Evolutionary conservation across 2,797 vertebrate genomes (phyloP), one percentile per base, ranked within the genome.

Genomic region (Pristis pectinata): DNA sequence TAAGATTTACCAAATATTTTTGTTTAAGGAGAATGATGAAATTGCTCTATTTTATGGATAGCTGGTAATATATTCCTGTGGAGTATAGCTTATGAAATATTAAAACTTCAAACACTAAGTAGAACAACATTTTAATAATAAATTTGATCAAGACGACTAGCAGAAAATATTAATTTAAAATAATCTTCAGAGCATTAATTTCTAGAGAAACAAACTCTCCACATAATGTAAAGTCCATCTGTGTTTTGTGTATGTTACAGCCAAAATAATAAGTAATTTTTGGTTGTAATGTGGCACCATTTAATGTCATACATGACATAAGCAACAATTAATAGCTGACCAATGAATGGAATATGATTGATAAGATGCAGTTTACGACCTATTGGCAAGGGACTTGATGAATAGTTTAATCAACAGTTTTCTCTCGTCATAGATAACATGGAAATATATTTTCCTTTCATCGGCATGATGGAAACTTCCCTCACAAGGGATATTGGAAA

Each of bases 11-110:
- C 53, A 56, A 13, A 15, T 34, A 56, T 27, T 15, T 10, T 91
- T 64, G 85, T 37, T 91, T 22, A 61, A 34, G 3, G 7, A 91
- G 61, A 91, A 67, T 61, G 37, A 67, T n/a, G n/a, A 41, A 67
- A 64, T 80, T 27, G 80, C 85, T 59, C 85, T n/a, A 59, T 59
- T 87, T 61, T 56, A 17, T 89, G 85, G 89, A 89, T n/a, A n/a
- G 34, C 53, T 61, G 53, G 27, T n/a, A 61, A 89, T 19, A 61
- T 89, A 59, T 89, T 56, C 49, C 30, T 37, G 56, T 61, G 5
- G n/a, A n/a, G 30, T 61, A 61, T 41, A 91, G 24, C 19, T 91
- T 22, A 91, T 30, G 37, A 91, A 91, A 91, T 17, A 91, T 91
- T n/a, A 64, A 91, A 91, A 22, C 59, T 24, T 91, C 64, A 64